A percentile compares a stretch with the other conserved stretches of the same genome.
These are phyloP conservation scores for honey bee (Apis mellifera) DNA, from an alignment of 1,140 invertebrate species.

Conservation along the genomic window Amel_HAv3.1 CM009938.2:6288501-6289000, in stretches of 20 bases:
- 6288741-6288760: slow-evolving; percentile 9
- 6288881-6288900: background rate
- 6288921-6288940: slow-evolving; percentile 15
- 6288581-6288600: slow-evolving; percentile 43
- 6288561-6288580: slow-evolving; percentile 31
- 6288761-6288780: background rate
- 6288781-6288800: background rate
- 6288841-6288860: background rate
- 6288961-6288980: slow-evolving; percentile 71
- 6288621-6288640: slow-evolving; percentile 7
- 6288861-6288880: background rate
- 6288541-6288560: slow-evolving; percentile 2
- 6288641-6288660: slow-evolving; percentile 33
- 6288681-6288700: slow-evolving; percentile 37
- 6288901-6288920: slow-evolving; percentile 46
- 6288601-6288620: slow-evolving; percentile 36
- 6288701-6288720: slow-evolving; percentile 59
- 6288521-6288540: background rate
- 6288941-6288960: slow-evolving; percentile 70
- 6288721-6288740: slow-evolving; percentile 62
- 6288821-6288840: background rate
- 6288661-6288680: background rate
- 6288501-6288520: background rate
- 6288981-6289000: slow-evolving; percentile 40
- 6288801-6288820: background rate